A percentile compares a stretch with the other conserved stretches of the same genome.
phyloP scores from a whole-genome alignment of 2,797 vertebrate genomes.

The Furcifer pardalis region DNA sequence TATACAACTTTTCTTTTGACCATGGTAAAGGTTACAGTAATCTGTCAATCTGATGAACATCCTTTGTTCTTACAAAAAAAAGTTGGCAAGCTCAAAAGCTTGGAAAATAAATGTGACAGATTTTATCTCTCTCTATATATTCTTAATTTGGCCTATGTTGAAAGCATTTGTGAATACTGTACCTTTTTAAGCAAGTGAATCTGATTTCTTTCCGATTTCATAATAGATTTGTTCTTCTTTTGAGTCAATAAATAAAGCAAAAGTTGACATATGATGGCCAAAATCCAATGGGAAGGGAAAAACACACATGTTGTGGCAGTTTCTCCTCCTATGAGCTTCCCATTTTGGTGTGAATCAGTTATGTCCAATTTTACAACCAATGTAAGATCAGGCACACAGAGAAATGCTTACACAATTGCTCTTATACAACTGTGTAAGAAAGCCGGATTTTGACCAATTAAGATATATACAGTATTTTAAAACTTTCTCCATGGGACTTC shows the following conservation, averaged over 20 bases:
- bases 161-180: not conserved
- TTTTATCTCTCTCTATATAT: too few relatives aligned
- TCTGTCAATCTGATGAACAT: not conserved
- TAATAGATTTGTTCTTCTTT: not conserved
- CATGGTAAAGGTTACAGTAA: not conserved
- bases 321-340: too few relatives aligned
- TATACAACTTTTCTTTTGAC: not conserved
- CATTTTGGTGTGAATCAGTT: too few relatives aligned
- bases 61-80: not conserved
- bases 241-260: not conserved
- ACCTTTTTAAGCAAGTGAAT: not conserved
- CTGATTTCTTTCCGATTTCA: not conserved
- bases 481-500: not conserved
- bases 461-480: not conserved
- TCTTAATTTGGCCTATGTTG: too few relatives aligned
- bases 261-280: not conserved
- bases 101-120: not conserved
- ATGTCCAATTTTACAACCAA: too few relatives aligned
- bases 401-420: too few relatives aligned
- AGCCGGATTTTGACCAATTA: too few relatives aligned
- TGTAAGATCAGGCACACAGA: too few relatives aligned
- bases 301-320: too few relatives aligned
- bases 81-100: not conserved
- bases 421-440: too few relatives aligned
- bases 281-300: too few relatives aligned